Conservation (phyloP, 2,888 invertebrate genomes). For the Dolichomitus sp. region DNA sequence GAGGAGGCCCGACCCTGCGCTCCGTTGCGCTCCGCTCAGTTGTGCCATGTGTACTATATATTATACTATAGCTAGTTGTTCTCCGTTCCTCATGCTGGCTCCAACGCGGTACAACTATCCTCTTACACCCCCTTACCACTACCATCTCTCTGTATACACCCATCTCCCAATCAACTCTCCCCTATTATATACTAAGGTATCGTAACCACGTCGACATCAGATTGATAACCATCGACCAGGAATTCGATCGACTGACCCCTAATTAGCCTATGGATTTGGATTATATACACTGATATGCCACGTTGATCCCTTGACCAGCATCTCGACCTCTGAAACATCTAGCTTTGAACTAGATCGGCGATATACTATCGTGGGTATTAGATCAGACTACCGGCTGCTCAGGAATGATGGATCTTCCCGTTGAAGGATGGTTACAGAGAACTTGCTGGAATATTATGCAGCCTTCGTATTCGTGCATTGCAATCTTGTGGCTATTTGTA, state of each 20-base stretch:
- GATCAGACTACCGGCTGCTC: conserved; percentile 30
- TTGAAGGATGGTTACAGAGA: conserved; percentile 29
- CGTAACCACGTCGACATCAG: conserved; percentile 62
- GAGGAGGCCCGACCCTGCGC: conserved; percentile 55
- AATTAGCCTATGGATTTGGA: conserved; percentile 63
- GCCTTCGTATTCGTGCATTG: background rate
- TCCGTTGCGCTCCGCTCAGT: conserved; percentile 46
- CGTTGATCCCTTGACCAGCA: conserved; percentile 59
- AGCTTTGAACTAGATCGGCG: conserved; percentile 46
- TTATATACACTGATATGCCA: conserved; percentile 53
- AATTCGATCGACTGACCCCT: conserved; percentile 68
- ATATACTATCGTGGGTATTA: conserved; percentile 43
- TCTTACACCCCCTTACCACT: conserved; percentile 10
- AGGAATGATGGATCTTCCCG: conserved; percentile 39
- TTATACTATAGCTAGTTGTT: conserved; percentile 8
- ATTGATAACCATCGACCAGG: conserved; percentile 68
- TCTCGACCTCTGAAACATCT: conserved; percentile 51
- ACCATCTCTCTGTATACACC: conserved; percentile 18
- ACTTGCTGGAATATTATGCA: background rate
- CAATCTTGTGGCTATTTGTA: conserved; percentile 8
- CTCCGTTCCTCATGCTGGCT: conserved; percentile 12
- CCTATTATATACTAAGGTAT: conserved; percentile 56
- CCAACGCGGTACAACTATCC: conserved; percentile 1
- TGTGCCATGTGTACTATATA: conserved; percentile 23
- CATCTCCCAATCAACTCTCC: conserved; percentile 2